Base-by-base conservation (phyloP, 2,888 invertebrate species). In the Agonopterix arenella region DNA sequence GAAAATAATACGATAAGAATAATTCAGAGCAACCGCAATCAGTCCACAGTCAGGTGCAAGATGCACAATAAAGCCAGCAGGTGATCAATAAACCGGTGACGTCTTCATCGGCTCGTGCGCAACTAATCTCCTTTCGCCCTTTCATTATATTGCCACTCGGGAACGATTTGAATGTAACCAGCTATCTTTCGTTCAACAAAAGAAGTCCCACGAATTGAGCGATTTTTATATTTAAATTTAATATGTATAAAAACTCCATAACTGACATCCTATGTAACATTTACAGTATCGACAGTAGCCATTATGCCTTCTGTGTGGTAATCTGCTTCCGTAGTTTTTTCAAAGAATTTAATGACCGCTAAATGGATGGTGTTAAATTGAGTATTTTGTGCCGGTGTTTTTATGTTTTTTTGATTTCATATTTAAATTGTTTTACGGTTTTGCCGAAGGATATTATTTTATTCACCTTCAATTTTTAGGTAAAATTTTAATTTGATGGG, bases 31-130 rank as follows among this genome's bases (percentile, higher is more conserved):
- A n/a, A 11, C 43, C n/a, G 11, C 43, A 43, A 8, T 28, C 28
- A 43, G 43, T 43, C 8, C 11, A 11, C 10, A 8, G 13, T n/a
- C 13, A 11, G 13, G 28, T 7, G 28, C 5, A 28, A 28, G 28
- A 28, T 28, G 28, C 11, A 11, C 43, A 28, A 42, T 11, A 41
- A 8, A 47, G 47, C 41, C 8, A 43, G 48, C 48, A 48, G 48
- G 43, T 48, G 48, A 44, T 44, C 43, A 13, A n/a, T 42, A 47
- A 43, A 37, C 9, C 62, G 58, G 56, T 70, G 74, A 81, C 70
- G 73, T 71, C 84, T 82, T 70, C 70, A 77, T 79, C 64, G 75
- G 65, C 80, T 74, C 83, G 84, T 80, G 84, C 84, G 81, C 73
- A 72, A 64, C 84, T 61, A 80, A 84, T 83, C 62, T 62, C 63